phyloP scores from a whole-genome alignment of 1,140 invertebrate species.

The Contarinia nasturtii region DNA sequence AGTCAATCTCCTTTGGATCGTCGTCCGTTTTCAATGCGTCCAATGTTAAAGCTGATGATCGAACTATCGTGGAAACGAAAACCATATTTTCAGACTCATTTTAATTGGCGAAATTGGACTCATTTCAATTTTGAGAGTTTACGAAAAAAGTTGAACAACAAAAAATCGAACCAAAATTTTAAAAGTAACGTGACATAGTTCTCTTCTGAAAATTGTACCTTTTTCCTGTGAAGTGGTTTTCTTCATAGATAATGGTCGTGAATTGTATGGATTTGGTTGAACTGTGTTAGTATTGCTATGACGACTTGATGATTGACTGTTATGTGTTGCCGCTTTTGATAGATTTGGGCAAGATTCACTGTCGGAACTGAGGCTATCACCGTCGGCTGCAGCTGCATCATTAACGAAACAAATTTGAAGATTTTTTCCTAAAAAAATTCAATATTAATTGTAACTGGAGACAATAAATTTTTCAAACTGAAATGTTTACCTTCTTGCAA shows the following conservation, averaged over 20 bases:
- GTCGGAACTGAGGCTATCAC: conserved; percentile 51
- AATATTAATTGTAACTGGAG: no score
- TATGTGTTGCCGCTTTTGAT: conserved; percentile 7
- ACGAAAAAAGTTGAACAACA: no score
- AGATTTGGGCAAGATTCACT: conserved; percentile 29
- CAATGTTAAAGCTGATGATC: conserved; percentile 24
- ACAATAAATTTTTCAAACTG: not conserved
- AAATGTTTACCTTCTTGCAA: conserved; percentile 62
- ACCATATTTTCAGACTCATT: no score
- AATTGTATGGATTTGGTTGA: conserved; percentile 24
- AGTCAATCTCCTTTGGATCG: conserved; percentile 38
- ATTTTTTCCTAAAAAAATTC: conserved; percentile 49
- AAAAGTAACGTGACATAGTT: no score
- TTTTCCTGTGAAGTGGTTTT: not conserved
- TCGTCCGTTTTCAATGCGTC: conserved; percentile 19
- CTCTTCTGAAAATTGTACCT: not conserved
- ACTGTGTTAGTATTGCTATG: conserved; percentile 2
- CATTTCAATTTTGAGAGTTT: no score
- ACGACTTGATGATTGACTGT: conserved; percentile 1
- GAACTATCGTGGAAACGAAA: conserved; percentile 4
- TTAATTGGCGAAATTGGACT: no score
- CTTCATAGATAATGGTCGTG: conserved; percentile 22
- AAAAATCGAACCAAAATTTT: no score
- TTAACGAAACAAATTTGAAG: conserved; percentile 93
- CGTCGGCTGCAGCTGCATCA: conserved; percentile 62